Conservation (phyloP, 1,140 invertebrate species). For the Drosophila hydei region DNA sequence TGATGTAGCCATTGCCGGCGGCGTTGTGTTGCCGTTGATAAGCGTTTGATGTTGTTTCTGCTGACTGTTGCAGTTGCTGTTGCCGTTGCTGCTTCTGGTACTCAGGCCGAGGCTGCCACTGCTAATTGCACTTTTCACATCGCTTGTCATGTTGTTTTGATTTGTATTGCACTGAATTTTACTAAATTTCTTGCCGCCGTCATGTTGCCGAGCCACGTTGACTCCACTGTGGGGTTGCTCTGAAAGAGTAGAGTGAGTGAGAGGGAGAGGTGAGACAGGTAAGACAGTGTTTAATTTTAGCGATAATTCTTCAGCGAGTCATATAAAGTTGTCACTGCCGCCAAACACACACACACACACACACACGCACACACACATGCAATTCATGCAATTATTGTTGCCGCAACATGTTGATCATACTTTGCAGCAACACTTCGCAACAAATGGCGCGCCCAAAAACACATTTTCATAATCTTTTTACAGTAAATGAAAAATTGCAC, state of each 20-base stretch:
- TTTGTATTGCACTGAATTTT: slow-evolving; percentile 80
- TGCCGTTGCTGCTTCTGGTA: slow-evolving; percentile 17
- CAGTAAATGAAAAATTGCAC: slow-evolving; percentile 51
- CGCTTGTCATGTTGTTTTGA: slow-evolving; percentile 82
- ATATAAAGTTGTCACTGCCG: slow-evolving; percentile 63
- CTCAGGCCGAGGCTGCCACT: slow-evolving; percentile 41
- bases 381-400: slow-evolving; percentile 53
- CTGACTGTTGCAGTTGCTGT: slow-evolving; percentile 30
- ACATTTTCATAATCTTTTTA: slow-evolving; percentile 57
- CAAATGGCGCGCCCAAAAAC: slow-evolving; percentile 37
- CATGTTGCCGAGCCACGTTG: slow-evolving; percentile 55
- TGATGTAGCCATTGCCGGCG: slow-evolving; percentile 32
- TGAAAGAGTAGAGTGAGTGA: slow-evolving; percentile 41
- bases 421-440: slow-evolving; percentile 18
- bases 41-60: slow-evolving; percentile 57
- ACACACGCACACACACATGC: slow-evolving; percentile 11
- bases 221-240: slow-evolving; percentile 53
- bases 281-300: slow-evolving; percentile 36
- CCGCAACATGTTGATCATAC: slow-evolving; percentile 44
- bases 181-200: slow-evolving; percentile 71
- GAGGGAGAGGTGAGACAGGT: not conserved
- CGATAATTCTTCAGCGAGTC: slow-evolving; percentile 38
- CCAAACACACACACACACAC: not conserved
- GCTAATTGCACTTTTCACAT: slow-evolving; percentile 81
- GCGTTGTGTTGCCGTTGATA: slow-evolving; percentile 66